phyloP scores from a whole-genome alignment of 2,888 invertebrate genomes.

The Myopa testacea region DNA sequence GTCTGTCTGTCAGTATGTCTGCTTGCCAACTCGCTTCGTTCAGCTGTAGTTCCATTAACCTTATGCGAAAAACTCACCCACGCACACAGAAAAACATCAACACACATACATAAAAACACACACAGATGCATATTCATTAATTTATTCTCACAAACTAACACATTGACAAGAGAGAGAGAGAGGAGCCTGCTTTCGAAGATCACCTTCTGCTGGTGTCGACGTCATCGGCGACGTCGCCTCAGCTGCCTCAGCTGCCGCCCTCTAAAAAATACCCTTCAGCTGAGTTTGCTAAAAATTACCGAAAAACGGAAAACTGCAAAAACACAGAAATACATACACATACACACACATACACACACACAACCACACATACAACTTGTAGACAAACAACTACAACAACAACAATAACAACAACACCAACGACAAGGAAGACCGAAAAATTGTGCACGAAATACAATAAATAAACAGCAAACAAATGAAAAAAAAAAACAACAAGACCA shows the following conservation, averaged over 20 bases:
- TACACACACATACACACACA: too few relatives aligned
- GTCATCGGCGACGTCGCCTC: not conserved
- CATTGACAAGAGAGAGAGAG: too few relatives aligned
- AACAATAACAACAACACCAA: not conserved
- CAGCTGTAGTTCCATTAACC: slow-evolving; percentile 37
- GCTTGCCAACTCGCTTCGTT: not conserved
- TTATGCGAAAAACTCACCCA: slow-evolving; percentile 30
- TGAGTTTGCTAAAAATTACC: slow-evolving; percentile 8
- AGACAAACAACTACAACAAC: not conserved
- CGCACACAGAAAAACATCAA: slow-evolving; percentile 7
- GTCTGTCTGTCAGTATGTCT: not conserved
- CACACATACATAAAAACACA: not conserved
- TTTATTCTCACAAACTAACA: not conserved
- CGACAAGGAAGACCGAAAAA: not conserved
- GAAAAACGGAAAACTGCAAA: not conserved
- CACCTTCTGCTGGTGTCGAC: not conserved
- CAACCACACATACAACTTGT: not conserved
- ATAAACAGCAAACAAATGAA: slow-evolving; percentile 1
- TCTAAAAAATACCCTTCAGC: not conserved
- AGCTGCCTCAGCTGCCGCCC: not conserved
- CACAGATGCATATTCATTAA: not conserved
- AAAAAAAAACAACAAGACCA: not conserved
- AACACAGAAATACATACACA: too few relatives aligned
- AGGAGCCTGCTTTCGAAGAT: not conserved
- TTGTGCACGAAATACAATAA: slow-evolving; percentile 15